Percentiles rank a stretch among this genome's conserved stretches.
Evolutionary conservation across 2,797 vertebrate genomes (phyloP).

Genomic region (Cyprinella venusta): DNA sequence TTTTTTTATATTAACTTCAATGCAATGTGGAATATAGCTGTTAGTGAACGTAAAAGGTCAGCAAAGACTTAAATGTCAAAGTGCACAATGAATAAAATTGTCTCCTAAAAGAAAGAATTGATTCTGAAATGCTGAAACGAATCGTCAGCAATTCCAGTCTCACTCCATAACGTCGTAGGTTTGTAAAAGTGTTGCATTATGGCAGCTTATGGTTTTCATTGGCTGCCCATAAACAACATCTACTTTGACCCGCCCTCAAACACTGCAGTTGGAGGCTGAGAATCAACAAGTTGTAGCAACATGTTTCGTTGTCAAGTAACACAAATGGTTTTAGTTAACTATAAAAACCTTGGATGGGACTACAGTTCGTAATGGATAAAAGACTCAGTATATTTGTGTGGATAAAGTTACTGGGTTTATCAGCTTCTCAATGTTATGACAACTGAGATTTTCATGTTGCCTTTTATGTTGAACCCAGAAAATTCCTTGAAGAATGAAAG

Average conservation of each 20-base stretch:
- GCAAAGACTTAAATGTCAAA: too few relatives aligned
- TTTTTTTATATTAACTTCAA: too few relatives aligned
- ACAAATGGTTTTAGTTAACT: not conserved
- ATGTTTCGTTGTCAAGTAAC: not conserved
- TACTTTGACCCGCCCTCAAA: not conserved
- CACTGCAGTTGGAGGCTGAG: not conserved
- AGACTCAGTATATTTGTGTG: not conserved
- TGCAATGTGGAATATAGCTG: too few relatives aligned
- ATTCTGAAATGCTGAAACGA: too few relatives aligned
- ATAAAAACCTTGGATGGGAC: not conserved
- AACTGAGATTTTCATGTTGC: not conserved
- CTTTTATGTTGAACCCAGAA: not conserved
- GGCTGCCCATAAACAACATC: not conserved
- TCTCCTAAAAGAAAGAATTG: too few relatives aligned
- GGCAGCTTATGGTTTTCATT: not conserved
- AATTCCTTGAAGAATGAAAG: not conserved
- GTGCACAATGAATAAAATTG: too few relatives aligned
- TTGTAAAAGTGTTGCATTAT: too few relatives aligned
- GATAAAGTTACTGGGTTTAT: not conserved
- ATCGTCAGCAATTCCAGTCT: too few relatives aligned
- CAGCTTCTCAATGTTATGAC: constrained; percentile 4
- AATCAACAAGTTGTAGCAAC: not conserved
- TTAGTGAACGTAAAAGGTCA: too few relatives aligned
- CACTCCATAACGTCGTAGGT: too few relatives aligned
- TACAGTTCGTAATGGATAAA: not conserved